phyloP scores from a whole-genome alignment of 2,888 invertebrate genomes.

The Carterocephalus palaemon region DNA sequence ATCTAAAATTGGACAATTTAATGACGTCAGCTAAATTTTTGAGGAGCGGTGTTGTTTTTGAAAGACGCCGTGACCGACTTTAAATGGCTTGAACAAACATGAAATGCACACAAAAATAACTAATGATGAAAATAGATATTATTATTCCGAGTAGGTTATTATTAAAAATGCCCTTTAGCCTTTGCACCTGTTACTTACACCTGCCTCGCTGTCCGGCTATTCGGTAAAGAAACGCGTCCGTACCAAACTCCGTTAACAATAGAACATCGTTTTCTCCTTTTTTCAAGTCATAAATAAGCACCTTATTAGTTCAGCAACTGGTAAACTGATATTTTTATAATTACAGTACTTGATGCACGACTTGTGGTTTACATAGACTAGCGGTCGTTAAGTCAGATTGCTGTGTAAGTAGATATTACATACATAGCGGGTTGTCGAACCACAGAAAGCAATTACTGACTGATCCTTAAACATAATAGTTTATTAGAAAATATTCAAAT shows the following conservation, averaged over 20 bases:
- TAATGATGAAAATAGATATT: constrained; percentile 52
- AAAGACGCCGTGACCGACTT: constrained; percentile 72
- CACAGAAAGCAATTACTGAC: constrained; percentile 12
- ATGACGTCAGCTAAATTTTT: constrained; percentile 70
- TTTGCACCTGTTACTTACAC: constrained; percentile 42
- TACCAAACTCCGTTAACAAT: constrained; percentile 16
- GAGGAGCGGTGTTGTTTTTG: constrained; percentile 50
- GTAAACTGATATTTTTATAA: constrained; percentile 13
- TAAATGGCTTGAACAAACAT: constrained; percentile 27
- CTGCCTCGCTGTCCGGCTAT: constrained; percentile 60
- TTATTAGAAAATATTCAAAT: too few relatives aligned
- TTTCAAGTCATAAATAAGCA: constrained; percentile 16
- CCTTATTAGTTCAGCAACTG: constrained; percentile 12
- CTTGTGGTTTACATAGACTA: constrained; percentile 15
- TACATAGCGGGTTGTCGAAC: constrained; percentile 12
- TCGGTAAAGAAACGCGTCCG: constrained; percentile 14
- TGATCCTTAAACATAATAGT: too few relatives aligned
- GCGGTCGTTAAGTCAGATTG: constrained; percentile 10
- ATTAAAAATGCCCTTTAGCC: constrained; percentile 38
- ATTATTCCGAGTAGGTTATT: constrained; percentile 39
- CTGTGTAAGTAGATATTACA: constrained; percentile 4
- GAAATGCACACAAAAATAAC: constrained; percentile 33
- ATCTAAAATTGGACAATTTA: constrained; percentile 58
- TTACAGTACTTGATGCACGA: constrained; percentile 12
- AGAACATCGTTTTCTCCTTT: constrained; percentile 7